phyloP scores from a whole-genome alignment of 2,888 invertebrate species.

The Diadegma fenestrale region DNA sequence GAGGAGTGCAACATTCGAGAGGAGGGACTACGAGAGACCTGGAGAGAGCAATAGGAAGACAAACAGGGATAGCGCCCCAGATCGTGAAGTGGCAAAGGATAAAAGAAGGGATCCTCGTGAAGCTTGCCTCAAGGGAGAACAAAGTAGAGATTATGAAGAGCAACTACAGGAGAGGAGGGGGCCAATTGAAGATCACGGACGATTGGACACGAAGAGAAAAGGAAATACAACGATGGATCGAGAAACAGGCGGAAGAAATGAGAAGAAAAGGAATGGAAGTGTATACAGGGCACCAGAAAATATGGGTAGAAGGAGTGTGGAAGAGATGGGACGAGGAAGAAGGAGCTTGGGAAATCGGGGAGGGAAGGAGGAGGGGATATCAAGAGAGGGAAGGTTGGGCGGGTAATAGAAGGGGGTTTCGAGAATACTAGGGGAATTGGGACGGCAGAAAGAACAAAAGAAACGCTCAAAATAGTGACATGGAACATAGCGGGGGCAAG shows the following conservation, averaged over 20 bases:
- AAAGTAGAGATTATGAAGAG: conserved; percentile 20
- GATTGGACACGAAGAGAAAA: background rate
- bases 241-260: background rate
- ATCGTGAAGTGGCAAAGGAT: background rate
- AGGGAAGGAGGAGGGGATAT: background rate
- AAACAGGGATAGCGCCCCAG: conserved; percentile 2
- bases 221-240: conserved; percentile 14
- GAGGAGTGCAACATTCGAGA: background rate
- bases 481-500: conserved; percentile 30
- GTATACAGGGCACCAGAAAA: conserved; percentile 5
- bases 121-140: background rate
- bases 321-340: background rate
- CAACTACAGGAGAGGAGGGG: background rate
- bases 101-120: background rate
- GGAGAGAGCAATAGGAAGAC: background rate
- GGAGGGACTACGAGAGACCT: background rate
- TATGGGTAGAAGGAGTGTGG: conserved; percentile 1
- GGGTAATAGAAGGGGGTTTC: conserved; percentile 7
- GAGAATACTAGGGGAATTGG: background rate
- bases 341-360: background rate
- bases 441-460: background rate
- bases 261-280: background rate
- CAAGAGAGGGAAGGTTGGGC: background rate
- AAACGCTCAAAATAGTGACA: background rate
- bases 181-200: background rate